Base-by-base conservation (phyloP, 2,113 vertebrate species). In the Mus pahari region DNA sequence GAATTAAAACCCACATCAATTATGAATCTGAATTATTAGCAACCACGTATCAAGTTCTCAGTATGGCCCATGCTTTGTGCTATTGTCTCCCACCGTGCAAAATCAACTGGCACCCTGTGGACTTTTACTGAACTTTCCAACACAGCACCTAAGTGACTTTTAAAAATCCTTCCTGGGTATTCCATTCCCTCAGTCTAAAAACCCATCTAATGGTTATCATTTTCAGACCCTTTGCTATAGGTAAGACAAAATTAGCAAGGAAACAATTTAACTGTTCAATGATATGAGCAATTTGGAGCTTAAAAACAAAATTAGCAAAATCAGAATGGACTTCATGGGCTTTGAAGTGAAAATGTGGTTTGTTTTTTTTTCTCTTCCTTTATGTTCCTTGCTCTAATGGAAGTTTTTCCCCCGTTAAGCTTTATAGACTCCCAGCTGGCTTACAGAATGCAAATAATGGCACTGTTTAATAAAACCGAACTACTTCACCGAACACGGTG, bases 161-260 rank as follows among this genome's bases (percentile, higher is more conserved):
- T 92, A 78, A 86, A 86, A 12, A n/a, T 79, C 55, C 94, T 92
- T 83, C n/a, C 39, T 92, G 70, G 45, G 48, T 66, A 70, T 42
- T 70, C 58, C 2, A 70, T 42, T 70, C 58, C 2, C 50, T 90
- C 62, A 39, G 42, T 28, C 89, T 71, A 89, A 92, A 89, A 17
- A 48, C 7, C 12, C 48, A 66, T 9, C 24, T 39, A 92, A 55
- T 16, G 50, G 26, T 91, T 50, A 66, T n/a, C 78, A 84, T 86
- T 86, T 95, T 53, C 88, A 66, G 82, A 24, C 8, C 81, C 33
- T 50, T 62, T 77, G 89, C 86, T 93, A 92, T 36, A 94, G 78
- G 86, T 75, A 90, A 81, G 68, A 95, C 73, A 94, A 97, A 95
- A 96, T 96, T 62, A 93, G 53, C 89, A 93, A 95, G 79, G 88